A percentile compares a stretch with the other conserved stretches of the same genome.
Conservation (phyloP, 2,797 vertebrate genomes). For the Synaphobranchus kaupii region DNA sequence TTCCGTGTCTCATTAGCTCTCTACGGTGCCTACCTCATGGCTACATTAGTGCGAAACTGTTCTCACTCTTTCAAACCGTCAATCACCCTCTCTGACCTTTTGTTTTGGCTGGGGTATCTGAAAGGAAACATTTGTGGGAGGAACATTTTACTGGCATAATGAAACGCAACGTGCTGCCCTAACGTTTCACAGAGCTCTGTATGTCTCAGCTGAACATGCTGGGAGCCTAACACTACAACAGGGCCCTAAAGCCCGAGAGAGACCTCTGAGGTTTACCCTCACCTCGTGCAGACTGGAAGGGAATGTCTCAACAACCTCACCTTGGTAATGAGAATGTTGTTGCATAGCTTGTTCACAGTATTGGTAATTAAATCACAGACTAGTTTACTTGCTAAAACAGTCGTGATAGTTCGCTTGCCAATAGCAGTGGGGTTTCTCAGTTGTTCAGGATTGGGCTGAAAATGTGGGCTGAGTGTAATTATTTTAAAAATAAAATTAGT, state of each 20-base stretch:
- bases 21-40: not conserved
- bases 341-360: not conserved
- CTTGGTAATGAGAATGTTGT: not conserved
- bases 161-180: not conserved
- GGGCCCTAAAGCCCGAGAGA: not conserved
- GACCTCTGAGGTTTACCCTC: not conserved
- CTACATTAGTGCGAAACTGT: conserved; percentile 20
- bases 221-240: not conserved
- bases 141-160: not conserved
- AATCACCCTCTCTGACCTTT: not conserved
- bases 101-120: not conserved
- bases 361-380: not conserved
- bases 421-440: not conserved
- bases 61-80: conserved; percentile 15
- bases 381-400: not conserved
- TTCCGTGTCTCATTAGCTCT: not conserved
- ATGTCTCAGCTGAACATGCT: not conserved
- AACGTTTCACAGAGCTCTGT: not conserved
- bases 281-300: no score
- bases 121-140: not conserved
- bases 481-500: not conserved
- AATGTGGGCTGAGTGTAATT: no score
- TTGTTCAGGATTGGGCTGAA: not conserved
- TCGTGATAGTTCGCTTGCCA: no score
- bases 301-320: no score